Base-by-base conservation (phyloP, 2,113 vertebrate species). In the Oplegnathus fasciatus region DNA sequence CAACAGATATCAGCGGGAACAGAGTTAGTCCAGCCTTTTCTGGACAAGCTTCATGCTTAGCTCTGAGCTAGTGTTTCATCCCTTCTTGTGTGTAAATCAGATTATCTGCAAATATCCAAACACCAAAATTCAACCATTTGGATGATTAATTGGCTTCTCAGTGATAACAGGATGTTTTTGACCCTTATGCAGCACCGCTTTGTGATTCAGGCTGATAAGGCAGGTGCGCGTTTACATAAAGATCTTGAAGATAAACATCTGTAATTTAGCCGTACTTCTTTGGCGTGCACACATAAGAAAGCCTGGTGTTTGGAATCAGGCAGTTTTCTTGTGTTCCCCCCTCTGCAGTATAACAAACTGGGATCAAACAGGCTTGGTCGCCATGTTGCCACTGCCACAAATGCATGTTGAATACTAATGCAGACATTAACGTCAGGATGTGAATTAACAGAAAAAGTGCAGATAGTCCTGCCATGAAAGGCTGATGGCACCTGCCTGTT, bases 371-470 rank as follows among this genome's bases (percentile, higher is more conserved):
- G 70, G 4, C 17, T 66, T n/a, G n/a, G 50, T 50, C 48, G 24
- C n/a, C 72, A 68, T 52, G 9, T 67, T 37, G n/a, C 48, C n/a
- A 3, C 50, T 55, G 50, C 14, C 52, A 10, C 34, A 76, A 37
- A 50, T 57, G 44, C 28, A 64, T 7, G 14, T 4, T 72, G 77
- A 85, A 66, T 87, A 78, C 75, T 80, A 75, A 91, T 80, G 87
- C 48, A 72, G 66, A 60, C 26, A 44, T 68, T 52, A 62, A 76
- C 37, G 24, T 32, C 28, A 50, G 65, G 6, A 65, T 64, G 55
- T 64, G 66, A 71, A 22, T 75, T 34, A 67, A 20, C 24, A 70
- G 66, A 34, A 52, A 24, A 65, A 2, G 67, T 40, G 28, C 46
- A 81, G 37, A 28, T 1, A 32, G 48, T 58, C 26, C 20, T n/a